phyloP scores from a whole-genome alignment of 2,888 invertebrate species.

The Lissocephala sabroskyi region DNA sequence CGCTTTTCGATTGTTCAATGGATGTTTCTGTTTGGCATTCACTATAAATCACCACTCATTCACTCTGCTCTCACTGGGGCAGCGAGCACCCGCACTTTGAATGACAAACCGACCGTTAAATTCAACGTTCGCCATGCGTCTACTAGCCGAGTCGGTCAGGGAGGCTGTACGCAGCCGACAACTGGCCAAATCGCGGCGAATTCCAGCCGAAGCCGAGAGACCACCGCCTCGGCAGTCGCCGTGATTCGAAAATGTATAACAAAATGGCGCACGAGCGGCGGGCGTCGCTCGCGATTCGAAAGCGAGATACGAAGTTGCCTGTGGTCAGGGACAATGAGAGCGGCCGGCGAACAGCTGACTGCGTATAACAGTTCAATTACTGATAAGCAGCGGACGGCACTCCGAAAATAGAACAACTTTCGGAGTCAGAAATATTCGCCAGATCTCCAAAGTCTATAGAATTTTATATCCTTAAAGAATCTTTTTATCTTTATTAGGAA shows the following conservation, averaged over 20 bases:
- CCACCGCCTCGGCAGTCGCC: constrained; percentile 25
- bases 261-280: constrained; percentile 17
- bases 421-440: too few relatives aligned
- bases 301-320: constrained; percentile 21
- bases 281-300: constrained; percentile 3
- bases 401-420: too few relatives aligned
- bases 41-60: not conserved
- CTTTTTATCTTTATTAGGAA: too few relatives aligned
- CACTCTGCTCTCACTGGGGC: too few relatives aligned
- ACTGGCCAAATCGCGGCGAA: constrained; percentile 13
- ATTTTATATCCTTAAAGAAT: too few relatives aligned
- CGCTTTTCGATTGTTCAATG: not conserved
- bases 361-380: not conserved
- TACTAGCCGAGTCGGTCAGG: constrained; percentile 57
- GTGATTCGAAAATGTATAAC: constrained; percentile 12
- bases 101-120: constrained; percentile 69
- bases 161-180: constrained; percentile 43
- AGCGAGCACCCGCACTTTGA: constrained; percentile 56
- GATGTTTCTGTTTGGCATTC: too few relatives aligned
- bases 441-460: too few relatives aligned
- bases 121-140: constrained; percentile 70
- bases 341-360: constrained; percentile 16
- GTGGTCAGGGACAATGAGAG: constrained; percentile 33
- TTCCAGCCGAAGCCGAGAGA: constrained; percentile 28
- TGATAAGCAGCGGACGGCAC: not conserved